A percentile compares a stretch with the other conserved stretches of the same genome.
phyloP scores from a whole-genome alignment of 2,113 vertebrate genomes.

The Crypturellus undulatus region DNA sequence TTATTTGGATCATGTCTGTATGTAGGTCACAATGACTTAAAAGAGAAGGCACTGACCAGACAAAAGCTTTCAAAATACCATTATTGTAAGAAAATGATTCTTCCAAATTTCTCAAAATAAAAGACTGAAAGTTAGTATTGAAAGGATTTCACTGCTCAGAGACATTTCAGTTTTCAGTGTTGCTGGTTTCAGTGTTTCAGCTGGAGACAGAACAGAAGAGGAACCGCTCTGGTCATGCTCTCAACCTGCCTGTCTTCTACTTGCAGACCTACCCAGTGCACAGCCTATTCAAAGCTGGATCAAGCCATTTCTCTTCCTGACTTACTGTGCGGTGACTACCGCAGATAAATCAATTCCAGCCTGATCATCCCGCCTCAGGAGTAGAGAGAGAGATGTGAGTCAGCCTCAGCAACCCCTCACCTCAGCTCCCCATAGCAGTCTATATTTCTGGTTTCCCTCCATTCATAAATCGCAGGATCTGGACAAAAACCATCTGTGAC shows the following conservation, averaged over 20 bases:
- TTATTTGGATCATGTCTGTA: conserved; percentile 58
- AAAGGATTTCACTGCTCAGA: background rate
- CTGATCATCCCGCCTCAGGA: background rate
- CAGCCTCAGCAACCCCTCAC: background rate
- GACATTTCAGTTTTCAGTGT: background rate
- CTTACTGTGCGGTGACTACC: background rate
- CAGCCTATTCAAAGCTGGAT: background rate
- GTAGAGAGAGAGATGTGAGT: background rate
- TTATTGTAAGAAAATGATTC: background rate
- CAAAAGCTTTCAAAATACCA: background rate
- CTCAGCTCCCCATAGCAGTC: background rate
- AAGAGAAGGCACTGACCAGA: conserved; percentile 28
- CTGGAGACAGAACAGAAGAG: background rate
- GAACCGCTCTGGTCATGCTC: background rate
- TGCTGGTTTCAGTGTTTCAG: background rate
- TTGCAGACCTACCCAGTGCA: background rate
- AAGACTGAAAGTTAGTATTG: background rate
- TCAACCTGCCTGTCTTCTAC: background rate
- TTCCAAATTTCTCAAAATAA: background rate
- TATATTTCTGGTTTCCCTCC: background rate
- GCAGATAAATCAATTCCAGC: background rate
- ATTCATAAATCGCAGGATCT: background rate
- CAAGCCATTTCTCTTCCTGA: background rate
- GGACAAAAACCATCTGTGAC: background rate
- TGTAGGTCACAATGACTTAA: conserved; percentile 63